Evolutionary conservation across 1,140 invertebrate genomes (phyloP), one percentile per base, ranked within the genome.

Genomic region (Cyclargus thomasi): DNA sequence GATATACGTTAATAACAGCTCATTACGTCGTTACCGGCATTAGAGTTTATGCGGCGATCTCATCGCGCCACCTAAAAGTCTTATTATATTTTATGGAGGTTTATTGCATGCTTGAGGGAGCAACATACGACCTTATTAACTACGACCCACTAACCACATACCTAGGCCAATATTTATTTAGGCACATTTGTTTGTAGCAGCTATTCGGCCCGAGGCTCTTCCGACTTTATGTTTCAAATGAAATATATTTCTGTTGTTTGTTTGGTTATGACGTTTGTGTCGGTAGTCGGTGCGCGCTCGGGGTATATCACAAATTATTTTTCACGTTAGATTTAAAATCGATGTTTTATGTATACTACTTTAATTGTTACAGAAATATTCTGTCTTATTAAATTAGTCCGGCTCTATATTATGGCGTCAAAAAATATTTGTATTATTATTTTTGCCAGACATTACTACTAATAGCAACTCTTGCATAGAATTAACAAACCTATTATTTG

Each of bases 1-100:
- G 14, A 47, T 47, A 47, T 47, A 14, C 39, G 39, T 59, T 59
- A 59, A 59, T 59, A 59, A 59, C 18, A 18, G 17, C 55, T 59
- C 55, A 59, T 59, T 59, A 59, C 18, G 55, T 17, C n/a, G 14
- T 59, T 20, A 21, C 55, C 10, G 55, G 55, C 20, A 59, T 59
- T 21, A 59, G 55, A 59, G 17, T 59, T 59, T 22, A 22, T 59
- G 20, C 55, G 10, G 18, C 18, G 63, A 18, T 64, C 67, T 77
- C 79, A 78, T 76, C 78, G 70, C 73, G 70, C 70, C 68, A 23
- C 71, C 74, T 76, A 76, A 77, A 79, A 77, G 77, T 83, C 82
- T 86, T 84, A 85, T 86, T 86, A 86, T 86, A 86, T 85, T 85
- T 86, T 85, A 86, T 80, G 79, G 80, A 74, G 72, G 77, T 69